Evolutionary conservation across 2,113 vertebrate species (phyloP), one percentile per base, ranked within the genome.

Genomic region (Antechinus flavipes): DNA sequence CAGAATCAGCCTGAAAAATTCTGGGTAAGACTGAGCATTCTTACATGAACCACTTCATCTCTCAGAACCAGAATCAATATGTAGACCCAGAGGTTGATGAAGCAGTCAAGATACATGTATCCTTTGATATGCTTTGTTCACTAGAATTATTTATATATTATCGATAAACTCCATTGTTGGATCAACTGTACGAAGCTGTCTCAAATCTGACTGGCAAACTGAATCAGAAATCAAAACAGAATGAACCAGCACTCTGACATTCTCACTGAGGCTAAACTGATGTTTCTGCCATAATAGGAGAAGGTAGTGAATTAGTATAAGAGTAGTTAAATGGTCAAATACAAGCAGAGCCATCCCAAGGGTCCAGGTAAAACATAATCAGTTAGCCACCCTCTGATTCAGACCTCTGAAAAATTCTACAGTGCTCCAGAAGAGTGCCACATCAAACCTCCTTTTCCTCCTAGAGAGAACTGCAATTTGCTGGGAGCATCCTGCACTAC

Each of bases 271-370:
- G 30, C 30, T 68, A 30, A 58, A 6, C 7, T 14, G 55, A 26
- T 54, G 26, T 54, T 68, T 24, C 27, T 6, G 0, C 46, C 55
- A 46, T n/a, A 49, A 19, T 2, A 12, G 8, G 12, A 30, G 54
- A 89, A 68, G 55, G 56, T 35, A 54, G 2, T 53, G 4, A 23
- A n/a, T 0, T 0, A 25, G 22, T 6, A 55, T 49, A n/a, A 91
- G 30, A 68, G 14, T 68, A 35, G 12, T 12, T 35, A 68, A 68
- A 68, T 50, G 27, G 14, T 22, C 5, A 1, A 35, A 47, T 25
- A 27, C 47, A 10, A 49, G 25, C 16, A 11, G 4, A 0, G n/a
- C 26, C 16, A 2, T 6, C 0, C 42, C 24, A 52, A 23, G 89
- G 35, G 8, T 90, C 68, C 0, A 27, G 61, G 47, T 14, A 2